Evolutionary conservation across 2,888 invertebrate genomes (phyloP).

Genomic region (Falcaria lacertinaria): DNA sequence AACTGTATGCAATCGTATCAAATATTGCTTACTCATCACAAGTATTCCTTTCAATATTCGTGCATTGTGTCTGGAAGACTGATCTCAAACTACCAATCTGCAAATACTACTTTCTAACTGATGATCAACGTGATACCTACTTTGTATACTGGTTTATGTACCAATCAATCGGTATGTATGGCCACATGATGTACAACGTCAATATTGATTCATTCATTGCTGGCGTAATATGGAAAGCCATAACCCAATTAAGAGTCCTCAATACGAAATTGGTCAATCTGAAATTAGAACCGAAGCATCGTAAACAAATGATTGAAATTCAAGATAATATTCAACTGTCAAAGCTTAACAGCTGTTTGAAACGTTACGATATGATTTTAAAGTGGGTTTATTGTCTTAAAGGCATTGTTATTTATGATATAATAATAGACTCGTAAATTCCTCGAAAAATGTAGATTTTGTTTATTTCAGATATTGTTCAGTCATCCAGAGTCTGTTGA

Average conservation of each 20-base stretch:
- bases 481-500: constrained; percentile 39
- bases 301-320: constrained; percentile 6
- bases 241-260: constrained; percentile 45
- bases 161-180: constrained; percentile 52
- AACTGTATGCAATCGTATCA: constrained; percentile 26
- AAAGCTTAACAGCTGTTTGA: constrained; percentile 31
- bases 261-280: constrained; percentile 40
- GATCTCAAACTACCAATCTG: constrained; percentile 50
- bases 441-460: neutral
- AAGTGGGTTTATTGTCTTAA: constrained; percentile 30
- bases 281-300: constrained; percentile 21
- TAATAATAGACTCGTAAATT: no score
- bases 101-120: constrained; percentile 56
- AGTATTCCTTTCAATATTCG: constrained; percentile 38
- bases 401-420: neutral
- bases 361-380: constrained; percentile 45
- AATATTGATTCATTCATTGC: constrained; percentile 50
- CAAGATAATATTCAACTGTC: constrained; percentile 16
- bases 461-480: constrained; percentile 45
- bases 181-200: constrained; percentile 57
- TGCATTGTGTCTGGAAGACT: constrained; percentile 32
- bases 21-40: constrained; percentile 34
- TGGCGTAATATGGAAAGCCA: constrained; percentile 45
- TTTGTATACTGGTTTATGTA: constrained; percentile 46
- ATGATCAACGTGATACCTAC: constrained; percentile 36